Conservation (phyloP, 2,888 invertebrate genomes). For the Dichetophora obliterata region DNA sequence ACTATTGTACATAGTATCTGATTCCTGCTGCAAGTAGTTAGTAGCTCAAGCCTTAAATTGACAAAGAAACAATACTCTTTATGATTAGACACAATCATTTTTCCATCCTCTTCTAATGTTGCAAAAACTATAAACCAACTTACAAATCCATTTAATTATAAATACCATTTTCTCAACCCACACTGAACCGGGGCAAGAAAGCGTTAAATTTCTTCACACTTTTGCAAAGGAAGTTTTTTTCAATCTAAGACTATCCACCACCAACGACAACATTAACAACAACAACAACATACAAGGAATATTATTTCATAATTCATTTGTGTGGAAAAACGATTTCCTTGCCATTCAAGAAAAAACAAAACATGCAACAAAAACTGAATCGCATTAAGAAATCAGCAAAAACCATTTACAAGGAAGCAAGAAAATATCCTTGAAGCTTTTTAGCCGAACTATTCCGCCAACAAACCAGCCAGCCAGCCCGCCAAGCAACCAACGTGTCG, state of each 20-base stretch:
- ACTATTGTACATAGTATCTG: too few species aligned
- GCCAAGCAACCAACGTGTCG: constrained; percentile 25
- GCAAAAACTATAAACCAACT: constrained; percentile 4
- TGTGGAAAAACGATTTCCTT: constrained; percentile 40
- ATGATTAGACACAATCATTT: neutral
- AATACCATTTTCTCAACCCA: constrained; percentile 18
- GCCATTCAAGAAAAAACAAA: neutral
- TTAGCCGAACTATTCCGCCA: neutral
- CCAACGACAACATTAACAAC: neutral
- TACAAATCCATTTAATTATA: constrained; percentile 33
- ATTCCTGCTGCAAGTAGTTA: neutral
- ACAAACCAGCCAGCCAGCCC: constrained; percentile 6
- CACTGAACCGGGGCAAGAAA: constrained; percentile 45
- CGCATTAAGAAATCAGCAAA: constrained; percentile 41
- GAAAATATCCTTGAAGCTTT: constrained; percentile 21
- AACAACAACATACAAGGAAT: constrained; percentile 24
- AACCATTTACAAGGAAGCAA: constrained; percentile 34
- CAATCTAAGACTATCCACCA: neutral
- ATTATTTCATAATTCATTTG: constrained; percentile 46
- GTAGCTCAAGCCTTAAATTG: neutral
- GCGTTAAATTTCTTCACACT: constrained; percentile 55
- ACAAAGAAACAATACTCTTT: neutral
- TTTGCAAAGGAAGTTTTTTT: constrained; percentile 20
- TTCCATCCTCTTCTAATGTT: neutral
- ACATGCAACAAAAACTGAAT: constrained; percentile 15